Evolutionary conservation across 2,888 invertebrate genomes (phyloP).

Genomic region (Agrotis exclamationis): DNA sequence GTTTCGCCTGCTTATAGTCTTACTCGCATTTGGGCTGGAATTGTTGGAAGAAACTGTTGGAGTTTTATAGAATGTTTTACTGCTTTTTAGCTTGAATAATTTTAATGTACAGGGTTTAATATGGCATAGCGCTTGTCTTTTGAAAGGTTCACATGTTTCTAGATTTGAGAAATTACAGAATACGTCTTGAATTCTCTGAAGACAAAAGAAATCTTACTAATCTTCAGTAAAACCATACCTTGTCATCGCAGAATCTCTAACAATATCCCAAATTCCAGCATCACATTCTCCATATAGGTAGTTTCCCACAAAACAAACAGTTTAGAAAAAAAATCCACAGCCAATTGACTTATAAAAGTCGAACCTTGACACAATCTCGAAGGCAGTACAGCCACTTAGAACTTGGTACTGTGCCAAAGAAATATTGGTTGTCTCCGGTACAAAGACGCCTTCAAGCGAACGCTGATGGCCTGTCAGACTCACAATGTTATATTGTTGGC

Average conservation of each 20-base stretch:
- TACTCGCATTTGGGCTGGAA: constrained; percentile 21
- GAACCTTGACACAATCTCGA: constrained; percentile 63
- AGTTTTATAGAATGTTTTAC: constrained; percentile 11
- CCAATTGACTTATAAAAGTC: constrained; percentile 51
- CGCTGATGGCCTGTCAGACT: constrained; percentile 47
- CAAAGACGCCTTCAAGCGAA: constrained; percentile 41
- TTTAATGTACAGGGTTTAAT: neutral
- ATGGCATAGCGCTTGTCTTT: neutral
- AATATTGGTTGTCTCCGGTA: constrained; percentile 56
- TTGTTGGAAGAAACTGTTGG: constrained; percentile 15
- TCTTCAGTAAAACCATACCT: too few relatives aligned
- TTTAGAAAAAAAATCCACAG: constrained; percentile 15
- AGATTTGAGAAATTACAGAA: neutral
- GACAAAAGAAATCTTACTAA: too few relatives aligned
- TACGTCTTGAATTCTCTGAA: neutral
- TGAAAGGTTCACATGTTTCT: neutral
- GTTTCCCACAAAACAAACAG: neutral
- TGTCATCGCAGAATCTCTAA: too few relatives aligned
- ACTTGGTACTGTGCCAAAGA: constrained; percentile 63
- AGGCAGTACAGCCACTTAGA: constrained; percentile 51
- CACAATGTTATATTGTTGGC: constrained; percentile 56
- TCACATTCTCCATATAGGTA: neutral
- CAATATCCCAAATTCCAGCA: neutral
- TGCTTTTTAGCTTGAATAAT: neutral
- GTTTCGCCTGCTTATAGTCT: constrained; percentile 40